Base-by-base conservation (phyloP, 2,888 invertebrate genomes). In the Eucera pruinosa region DNA sequence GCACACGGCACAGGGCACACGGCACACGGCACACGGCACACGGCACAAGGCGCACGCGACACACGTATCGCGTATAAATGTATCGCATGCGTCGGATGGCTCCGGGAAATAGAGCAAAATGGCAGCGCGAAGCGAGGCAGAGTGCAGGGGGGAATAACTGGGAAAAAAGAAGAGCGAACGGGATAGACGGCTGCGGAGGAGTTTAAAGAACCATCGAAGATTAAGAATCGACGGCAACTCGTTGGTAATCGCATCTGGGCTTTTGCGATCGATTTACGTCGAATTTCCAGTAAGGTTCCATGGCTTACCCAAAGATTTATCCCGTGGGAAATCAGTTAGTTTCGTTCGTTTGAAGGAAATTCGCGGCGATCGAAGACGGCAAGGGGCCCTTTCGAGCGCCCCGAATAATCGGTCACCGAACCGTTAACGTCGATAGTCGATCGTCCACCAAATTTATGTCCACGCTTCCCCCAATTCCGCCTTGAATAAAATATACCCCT, bases 281-380 rank as follows among this genome's bases (percentile, higher is more conserved):
- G 84, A 80, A 82, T 80, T 80, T 80, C 70, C 70, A 65, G 68
- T 41, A 54, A 68, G 74, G 80, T 60, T 66, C 64, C 65, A 68
- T 57, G 68, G 76, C 77, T 81, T 80, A 72, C 66, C 71, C 76
- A 66, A 80, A 82, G 82, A 90, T 90, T 89, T 86, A 86, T 86
- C 90, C 87, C 88, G 64, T 81, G 90, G 90, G 90, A 90, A 90
- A 90, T 90, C 90, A 88, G 81, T 81, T 87, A 84, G 83, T 86
- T 87, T 87, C 80, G 81, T 86, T 81, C 77, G 74, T 69, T 65
- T 41, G 66, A 72, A 78, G 75, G 69, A 84, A 85, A 83, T 80
- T 82, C 80, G 82, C 50, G 65, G 78, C 72, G 77, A 82, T 83
- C 75, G 62, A 41, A 57, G 41, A 73, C 30, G 70, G 65, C 6